Base-by-base conservation (phyloP, 1,140 invertebrate species). In the Chironomus striatipennis region DNA sequence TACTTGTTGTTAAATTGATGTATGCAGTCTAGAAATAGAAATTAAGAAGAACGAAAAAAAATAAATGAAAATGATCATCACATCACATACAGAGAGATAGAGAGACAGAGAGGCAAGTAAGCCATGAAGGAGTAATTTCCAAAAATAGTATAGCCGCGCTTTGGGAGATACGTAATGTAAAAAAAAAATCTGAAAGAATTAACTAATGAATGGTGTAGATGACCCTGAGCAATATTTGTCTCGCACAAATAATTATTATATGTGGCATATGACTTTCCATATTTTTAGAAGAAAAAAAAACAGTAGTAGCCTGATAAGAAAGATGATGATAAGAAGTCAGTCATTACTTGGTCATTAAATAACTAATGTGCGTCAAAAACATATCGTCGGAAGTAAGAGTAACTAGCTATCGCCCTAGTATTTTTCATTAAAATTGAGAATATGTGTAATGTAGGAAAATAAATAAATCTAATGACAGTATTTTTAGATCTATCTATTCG, bases 1-100 rank as follows among this genome's bases (percentile, higher is more conserved):
- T 57, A 57, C n/a, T 57, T 57, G 47, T 57, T 67, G 12, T 70
- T 18, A 15, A 70, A 70, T 21, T 70, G 65, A 70, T 70, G 65
- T 70, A 20, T 70, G 65, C 47, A 57, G n/a, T 57, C 47, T 57
- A 57, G 47, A 57, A 57, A 57, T 57, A 57, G 47, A 57, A 57
- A 47, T n/a, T n/a, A 47, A 57, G 12, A 15, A 57, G 15, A 57
- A 57, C 15, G 15, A 57, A 12, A 57, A 57, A 10, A 57, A 57
- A 57, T n/a, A 57, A 34, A 34, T 34, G 24, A 34, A 34, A 34
- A 34, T 34, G 24, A 57, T 57, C 47, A 57, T 57, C 47, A 47
- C 43, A 57, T 47, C 43, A 47, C 43, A 47, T 15, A 15, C 43
- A 47, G 43, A 2, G 43, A 47, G 15, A 8, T 34, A 34, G 2